Evolutionary conservation across 2,888 invertebrate species (phyloP).

Genomic region (Leptopilina myrica): DNA sequence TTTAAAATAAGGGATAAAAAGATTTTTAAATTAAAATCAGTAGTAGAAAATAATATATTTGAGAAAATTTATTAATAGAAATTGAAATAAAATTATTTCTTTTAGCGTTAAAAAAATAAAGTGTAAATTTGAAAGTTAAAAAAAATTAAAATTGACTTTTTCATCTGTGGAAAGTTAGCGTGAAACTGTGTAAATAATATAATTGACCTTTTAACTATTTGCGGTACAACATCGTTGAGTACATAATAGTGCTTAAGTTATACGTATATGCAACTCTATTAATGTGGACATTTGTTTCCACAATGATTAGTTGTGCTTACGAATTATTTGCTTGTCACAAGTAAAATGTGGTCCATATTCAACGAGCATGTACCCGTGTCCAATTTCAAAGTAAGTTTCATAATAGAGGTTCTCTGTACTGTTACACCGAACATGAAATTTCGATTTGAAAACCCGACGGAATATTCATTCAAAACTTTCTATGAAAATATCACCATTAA

Average conservation of each 20-base stretch:
- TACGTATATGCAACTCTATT: constrained; percentile 15
- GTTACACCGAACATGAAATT: constrained; percentile 36
- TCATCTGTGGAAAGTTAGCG: background rate
- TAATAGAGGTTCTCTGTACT: constrained; percentile 30
- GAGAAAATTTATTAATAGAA: too few species aligned
- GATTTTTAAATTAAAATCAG: too few species aligned
- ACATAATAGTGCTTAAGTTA: constrained; percentile 21
- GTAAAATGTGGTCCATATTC: constrained; percentile 39
- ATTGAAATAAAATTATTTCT: too few species aligned
- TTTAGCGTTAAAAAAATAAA: too few species aligned
- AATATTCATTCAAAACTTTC: constrained; percentile 31
- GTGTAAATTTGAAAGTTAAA: too few species aligned
- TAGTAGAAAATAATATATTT: too few species aligned
- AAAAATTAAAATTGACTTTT: too few species aligned
- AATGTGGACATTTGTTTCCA: constrained; percentile 18
- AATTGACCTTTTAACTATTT: background rate
- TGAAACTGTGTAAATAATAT: background rate
- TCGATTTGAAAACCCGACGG: constrained; percentile 19
- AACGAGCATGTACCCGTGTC: constrained; percentile 35
- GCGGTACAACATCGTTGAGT: background rate
- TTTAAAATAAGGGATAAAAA: too few species aligned
- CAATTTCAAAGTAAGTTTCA: constrained; percentile 37
- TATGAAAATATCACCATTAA: constrained; percentile 6
- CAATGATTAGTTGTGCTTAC: constrained; percentile 37
- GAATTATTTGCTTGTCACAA: constrained; percentile 39